Conservation (phyloP, 2,797 vertebrate genomes). For the Myotis vivesi region DNA sequence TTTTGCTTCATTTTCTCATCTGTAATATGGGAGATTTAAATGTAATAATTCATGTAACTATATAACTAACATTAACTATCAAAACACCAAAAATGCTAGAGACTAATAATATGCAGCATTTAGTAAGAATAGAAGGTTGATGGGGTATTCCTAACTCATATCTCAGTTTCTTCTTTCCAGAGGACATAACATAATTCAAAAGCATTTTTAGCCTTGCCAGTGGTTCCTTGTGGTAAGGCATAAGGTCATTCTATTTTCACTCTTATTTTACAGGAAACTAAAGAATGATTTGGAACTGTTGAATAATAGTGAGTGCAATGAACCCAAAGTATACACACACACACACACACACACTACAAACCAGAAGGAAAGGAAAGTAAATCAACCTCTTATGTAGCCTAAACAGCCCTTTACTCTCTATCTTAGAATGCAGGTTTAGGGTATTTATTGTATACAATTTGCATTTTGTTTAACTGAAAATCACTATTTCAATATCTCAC, state of each 20-base stretch:
- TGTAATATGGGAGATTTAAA: not conserved
- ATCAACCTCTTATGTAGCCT: not conserved
- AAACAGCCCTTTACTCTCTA: not conserved
- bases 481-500: not conserved
- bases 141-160: not conserved
- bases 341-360: not conserved
- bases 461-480: not conserved
- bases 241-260: not conserved
- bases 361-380: not conserved
- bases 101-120: not conserved
- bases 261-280: not conserved
- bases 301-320: not conserved
- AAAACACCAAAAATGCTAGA: not conserved
- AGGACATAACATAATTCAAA: not conserved
- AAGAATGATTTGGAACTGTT: not conserved
- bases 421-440: not conserved
- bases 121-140: not conserved
- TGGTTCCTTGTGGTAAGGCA: not conserved
- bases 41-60: not conserved
- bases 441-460: not conserved
- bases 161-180: not conserved
- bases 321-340: not conserved
- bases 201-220: not conserved
- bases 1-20: constrained; percentile 25
- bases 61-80: not conserved